phyloP scores from a whole-genome alignment of 2,797 vertebrate genomes.

The Atherinosoma microstoma region DNA sequence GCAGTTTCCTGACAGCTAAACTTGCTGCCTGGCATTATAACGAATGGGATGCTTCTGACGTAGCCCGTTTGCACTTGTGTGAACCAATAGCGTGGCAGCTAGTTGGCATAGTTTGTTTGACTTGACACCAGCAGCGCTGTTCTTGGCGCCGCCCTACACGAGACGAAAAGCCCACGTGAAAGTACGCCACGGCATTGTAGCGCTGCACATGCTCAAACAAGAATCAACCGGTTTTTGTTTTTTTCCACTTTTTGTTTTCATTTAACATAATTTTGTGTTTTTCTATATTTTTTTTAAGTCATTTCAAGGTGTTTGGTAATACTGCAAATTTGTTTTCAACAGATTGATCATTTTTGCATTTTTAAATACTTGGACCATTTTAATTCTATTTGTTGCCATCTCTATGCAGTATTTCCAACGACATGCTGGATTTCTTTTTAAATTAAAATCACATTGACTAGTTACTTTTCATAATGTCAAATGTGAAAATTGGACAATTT shows the following conservation, averaged over 20 bases:
- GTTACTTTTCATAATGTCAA: no score
- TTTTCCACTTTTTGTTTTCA: no score
- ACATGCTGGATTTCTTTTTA: no score
- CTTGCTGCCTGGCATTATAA: constrained; percentile 7
- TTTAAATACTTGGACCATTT: no score
- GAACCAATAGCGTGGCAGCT: constrained; percentile 53
- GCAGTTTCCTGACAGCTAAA: constrained; percentile 46
- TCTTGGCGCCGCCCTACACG: constrained; percentile 14
- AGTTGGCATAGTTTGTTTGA: constrained; percentile 63
- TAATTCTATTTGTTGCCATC: no score
- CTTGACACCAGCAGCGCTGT: constrained; percentile 16
- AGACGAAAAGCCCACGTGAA: constrained; percentile 18
- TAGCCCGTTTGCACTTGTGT: accelerated
- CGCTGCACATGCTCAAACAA: neutral
- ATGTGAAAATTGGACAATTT: neutral
- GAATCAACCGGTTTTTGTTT: neutral
- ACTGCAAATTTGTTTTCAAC: no score
- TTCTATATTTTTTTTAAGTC: no score
- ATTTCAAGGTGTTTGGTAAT: no score
- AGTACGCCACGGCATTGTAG: neutral
- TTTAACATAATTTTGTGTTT: no score
- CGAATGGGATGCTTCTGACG: constrained; percentile 36
- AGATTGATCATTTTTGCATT: no score
- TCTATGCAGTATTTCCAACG: no score
- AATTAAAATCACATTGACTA: no score